Conservation (phyloP, 2,797 vertebrate species). For the Centropyge bicolor region DNA sequence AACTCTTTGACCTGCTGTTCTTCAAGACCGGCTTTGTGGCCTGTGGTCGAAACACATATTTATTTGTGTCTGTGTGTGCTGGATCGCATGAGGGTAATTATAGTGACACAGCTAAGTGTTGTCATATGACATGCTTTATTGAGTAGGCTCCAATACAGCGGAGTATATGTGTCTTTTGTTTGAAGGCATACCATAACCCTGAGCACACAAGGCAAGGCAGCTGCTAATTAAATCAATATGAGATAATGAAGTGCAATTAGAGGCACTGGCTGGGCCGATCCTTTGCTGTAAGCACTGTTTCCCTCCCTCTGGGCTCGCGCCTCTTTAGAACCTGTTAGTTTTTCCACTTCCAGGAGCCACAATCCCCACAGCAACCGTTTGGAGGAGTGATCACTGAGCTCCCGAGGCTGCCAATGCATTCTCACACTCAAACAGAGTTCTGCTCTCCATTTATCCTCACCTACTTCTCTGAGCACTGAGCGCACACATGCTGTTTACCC, state of each 20-base stretch:
- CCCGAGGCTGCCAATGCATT: conserved; percentile 91
- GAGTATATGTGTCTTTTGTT: conserved; percentile 77
- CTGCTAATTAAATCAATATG: conserved; percentile 98
- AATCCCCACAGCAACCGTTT: conserved; percentile 95
- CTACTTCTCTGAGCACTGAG: conserved; percentile 54
- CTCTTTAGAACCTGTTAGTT: conserved; percentile 97
- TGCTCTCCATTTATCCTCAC: conserved; percentile 79
- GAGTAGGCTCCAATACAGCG: conserved; percentile 40
- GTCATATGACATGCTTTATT: conserved; percentile 64
- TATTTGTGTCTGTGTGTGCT: conserved; percentile 51
- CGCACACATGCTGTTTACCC: conserved; percentile 55
- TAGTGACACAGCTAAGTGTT: conserved; percentile 64
- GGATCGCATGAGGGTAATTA: conserved; percentile 59
- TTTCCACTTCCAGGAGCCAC: conserved; percentile 94
- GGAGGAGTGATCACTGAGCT: conserved; percentile 93
- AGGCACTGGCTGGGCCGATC: conserved; percentile 88
- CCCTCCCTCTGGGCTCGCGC: conserved; percentile 91
- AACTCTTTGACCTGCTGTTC: conserved; percentile 66
- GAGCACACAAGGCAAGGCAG: conserved; percentile 90
- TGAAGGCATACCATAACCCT: conserved; percentile 91
- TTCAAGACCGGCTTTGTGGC: conserved; percentile 44
- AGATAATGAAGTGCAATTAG: conserved; percentile 99
- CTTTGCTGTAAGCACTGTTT: conserved; percentile 85
- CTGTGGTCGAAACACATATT: conserved; percentile 63
- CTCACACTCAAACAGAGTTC: conserved; percentile 77